A percentile compares a stretch with the other conserved stretches of the same genome.
Conservation (phyloP, 64 coral and sea anemone species). For the Stichodactyla helianthus region DNA sequence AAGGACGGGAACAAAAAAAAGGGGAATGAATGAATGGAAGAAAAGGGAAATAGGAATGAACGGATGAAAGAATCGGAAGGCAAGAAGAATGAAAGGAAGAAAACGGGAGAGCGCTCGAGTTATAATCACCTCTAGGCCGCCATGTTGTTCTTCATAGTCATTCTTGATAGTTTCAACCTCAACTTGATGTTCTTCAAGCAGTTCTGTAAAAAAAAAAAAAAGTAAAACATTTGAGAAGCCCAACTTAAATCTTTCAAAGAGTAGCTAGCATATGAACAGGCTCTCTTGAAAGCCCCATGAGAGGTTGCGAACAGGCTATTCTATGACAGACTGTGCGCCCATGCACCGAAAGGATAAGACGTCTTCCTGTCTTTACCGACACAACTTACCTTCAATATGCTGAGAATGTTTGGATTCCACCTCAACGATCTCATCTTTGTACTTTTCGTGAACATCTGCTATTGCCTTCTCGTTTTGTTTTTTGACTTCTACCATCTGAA, state of each 20-base stretch:
- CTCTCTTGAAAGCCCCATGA: no score
- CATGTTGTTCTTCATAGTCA: conserved; percentile 79
- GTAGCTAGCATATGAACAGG: no score
- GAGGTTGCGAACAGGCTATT: no score
- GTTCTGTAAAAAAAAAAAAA: conserved; percentile 33
- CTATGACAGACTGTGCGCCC: no score
- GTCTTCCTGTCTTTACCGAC: no score
- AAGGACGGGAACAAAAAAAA: not conserved
- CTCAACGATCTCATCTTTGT: conserved; percentile 77
- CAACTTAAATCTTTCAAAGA: no score
- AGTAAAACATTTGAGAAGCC: not conserved
- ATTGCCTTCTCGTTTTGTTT: conserved; percentile 45
- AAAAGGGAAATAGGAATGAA: not conserved
- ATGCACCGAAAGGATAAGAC: not conserved
- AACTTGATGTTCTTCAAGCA: conserved; percentile 91
- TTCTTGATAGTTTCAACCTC: conserved; percentile 90
- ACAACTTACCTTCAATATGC: conserved; percentile 64
- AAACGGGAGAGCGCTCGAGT: no score
- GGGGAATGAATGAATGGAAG: not conserved
- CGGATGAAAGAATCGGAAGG: not conserved
- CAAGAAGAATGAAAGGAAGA: not conserved
- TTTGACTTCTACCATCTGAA: conserved; percentile 44
- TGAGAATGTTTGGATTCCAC: conserved; percentile 68
- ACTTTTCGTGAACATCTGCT: conserved; percentile 49
- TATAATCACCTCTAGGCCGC: conserved; percentile 33